These are phyloP conservation scores for Antidorcas marsupialis DNA, from an alignment of 2,113 vertebrate species.

Conservation along the genomic window DNA sequence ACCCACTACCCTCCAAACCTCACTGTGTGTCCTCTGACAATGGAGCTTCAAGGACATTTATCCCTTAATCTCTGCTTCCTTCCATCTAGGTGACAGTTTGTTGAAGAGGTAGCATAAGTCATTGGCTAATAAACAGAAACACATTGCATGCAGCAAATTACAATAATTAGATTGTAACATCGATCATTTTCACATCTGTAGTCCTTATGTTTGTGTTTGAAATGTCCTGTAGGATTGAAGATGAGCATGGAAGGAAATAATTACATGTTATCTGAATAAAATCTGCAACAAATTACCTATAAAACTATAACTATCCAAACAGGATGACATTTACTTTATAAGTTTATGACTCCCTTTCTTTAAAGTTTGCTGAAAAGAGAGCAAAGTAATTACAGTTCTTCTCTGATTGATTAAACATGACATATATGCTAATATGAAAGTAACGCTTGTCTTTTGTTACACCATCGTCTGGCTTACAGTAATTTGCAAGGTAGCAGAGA, in stretches of 20 bases:
- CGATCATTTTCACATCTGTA: slow-evolving; percentile 84
- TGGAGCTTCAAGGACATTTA: background rate
- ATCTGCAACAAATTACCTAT: slow-evolving; percentile 93
- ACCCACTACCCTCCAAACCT: background rate
- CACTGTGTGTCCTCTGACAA: background rate
- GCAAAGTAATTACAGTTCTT: slow-evolving; percentile 84
- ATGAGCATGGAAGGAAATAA: slow-evolving; percentile 92
- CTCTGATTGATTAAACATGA: slow-evolving; percentile 90
- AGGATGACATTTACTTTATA: slow-evolving; percentile 83
- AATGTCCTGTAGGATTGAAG: slow-evolving; percentile 85
- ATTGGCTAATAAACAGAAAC: slow-evolving; percentile 67
- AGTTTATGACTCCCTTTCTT: slow-evolving; percentile 87
- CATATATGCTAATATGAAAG: slow-evolving; percentile 90
- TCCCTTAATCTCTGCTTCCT: background rate
- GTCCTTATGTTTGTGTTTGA: slow-evolving; percentile 88
- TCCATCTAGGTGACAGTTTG: background rate
- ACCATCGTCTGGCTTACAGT: slow-evolving; percentile 75
- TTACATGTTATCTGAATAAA: slow-evolving; percentile 87
- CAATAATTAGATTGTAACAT: slow-evolving; percentile 65
- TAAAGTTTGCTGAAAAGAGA: slow-evolving; percentile 85
- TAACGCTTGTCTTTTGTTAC: slow-evolving; percentile 82
- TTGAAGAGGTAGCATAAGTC: background rate
- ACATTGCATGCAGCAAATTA: slow-evolving; percentile 72
- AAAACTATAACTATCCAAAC: slow-evolving; percentile 90
- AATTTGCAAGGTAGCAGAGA: slow-evolving; percentile 81